These are phyloP conservation scores for Hoplodrina ambigua DNA, from an alignment of 2,888 invertebrate species.

Conservation along the genomic window DNA sequence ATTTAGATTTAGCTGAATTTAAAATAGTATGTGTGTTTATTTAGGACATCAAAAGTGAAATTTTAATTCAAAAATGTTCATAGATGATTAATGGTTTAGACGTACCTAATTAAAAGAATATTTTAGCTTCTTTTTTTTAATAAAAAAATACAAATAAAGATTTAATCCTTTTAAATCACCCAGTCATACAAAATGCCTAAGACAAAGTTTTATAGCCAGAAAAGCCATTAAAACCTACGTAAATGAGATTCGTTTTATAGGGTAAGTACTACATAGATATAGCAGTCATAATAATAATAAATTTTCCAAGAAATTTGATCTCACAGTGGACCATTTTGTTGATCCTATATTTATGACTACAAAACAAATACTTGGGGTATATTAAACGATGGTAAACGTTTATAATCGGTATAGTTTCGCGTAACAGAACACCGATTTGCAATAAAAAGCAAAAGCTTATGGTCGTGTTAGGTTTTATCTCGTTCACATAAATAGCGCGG, in stretches of 20 bases:
- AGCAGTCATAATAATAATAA: conserved; percentile 43
- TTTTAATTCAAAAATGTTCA: conserved; percentile 1
- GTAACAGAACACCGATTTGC: conserved; percentile 76
- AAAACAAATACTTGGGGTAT: conserved; percentile 59
- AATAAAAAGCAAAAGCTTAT: conserved; percentile 79
- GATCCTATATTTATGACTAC: conserved; percentile 57
- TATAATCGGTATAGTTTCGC: conserved; percentile 73
- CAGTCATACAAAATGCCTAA: conserved; percentile 22
- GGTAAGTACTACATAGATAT: conserved; percentile 2
- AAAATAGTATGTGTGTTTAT: conserved; percentile 8
- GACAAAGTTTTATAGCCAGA: conserved; percentile 19
- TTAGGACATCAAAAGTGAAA: conserved; percentile 13
- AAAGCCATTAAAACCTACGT: conserved; percentile 39
- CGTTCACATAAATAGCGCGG: conserved; percentile 78
- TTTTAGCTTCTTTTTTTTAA: conserved; percentile 14
- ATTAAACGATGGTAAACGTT: conserved; percentile 63
- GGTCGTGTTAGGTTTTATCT: conserved; percentile 79
- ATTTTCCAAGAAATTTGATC: conserved; percentile 59
- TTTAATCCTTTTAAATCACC: conserved; percentile 11
- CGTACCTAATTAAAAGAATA: conserved; percentile 34
- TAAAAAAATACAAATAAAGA: conserved; percentile 12
- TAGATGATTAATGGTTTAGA: conserved; percentile 24
- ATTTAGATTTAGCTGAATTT: conserved; percentile 17
- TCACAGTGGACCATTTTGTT: conserved; percentile 46
- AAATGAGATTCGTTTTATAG: conserved; percentile 33